Evolutionary conservation across 2,113 vertebrate genomes (phyloP).

Genomic region (Chionis minor): DNA sequence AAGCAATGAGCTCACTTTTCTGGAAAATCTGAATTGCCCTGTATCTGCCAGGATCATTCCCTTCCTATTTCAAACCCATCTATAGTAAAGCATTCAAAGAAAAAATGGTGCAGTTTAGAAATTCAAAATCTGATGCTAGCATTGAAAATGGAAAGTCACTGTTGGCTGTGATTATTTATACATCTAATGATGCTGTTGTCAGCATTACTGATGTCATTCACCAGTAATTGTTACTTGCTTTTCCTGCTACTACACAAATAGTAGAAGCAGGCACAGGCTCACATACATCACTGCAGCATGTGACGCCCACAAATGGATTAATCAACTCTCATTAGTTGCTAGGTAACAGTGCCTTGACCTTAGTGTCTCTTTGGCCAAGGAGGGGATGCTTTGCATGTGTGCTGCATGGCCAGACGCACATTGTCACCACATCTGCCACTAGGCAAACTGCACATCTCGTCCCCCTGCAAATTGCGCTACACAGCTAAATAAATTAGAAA

Average conservation of each 20-base stretch:
- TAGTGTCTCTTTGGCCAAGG: slow-evolving; percentile 13
- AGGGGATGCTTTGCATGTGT: neutral
- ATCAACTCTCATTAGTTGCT: slow-evolving; percentile 69
- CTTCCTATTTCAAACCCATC: neutral
- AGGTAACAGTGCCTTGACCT: slow-evolving; percentile 63
- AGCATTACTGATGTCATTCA: neutral
- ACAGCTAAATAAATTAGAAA: neutral
- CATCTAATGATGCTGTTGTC: neutral
- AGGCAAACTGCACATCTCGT: neutral
- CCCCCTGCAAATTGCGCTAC: neutral
- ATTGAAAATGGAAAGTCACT: neutral
- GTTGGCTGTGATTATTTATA: slow-evolving; percentile 6
- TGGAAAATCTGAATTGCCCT: neutral
- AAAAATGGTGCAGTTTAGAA: neutral
- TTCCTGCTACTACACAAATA: slow-evolving; percentile 7
- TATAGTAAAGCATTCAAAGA: neutral
- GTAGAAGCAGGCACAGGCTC: neutral
- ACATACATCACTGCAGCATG: slow-evolving; percentile 14
- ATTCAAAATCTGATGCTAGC: neutral
- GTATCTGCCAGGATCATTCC: neutral
- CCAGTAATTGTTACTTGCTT: slow-evolving; percentile 39
- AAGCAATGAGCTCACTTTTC: neutral
- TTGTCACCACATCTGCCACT: neutral
- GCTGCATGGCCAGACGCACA: neutral
- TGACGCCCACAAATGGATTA: slow-evolving; percentile 54